Base-by-base conservation (phyloP, 2,888 invertebrate genomes). In the Trissoscelio sp. region DNA sequence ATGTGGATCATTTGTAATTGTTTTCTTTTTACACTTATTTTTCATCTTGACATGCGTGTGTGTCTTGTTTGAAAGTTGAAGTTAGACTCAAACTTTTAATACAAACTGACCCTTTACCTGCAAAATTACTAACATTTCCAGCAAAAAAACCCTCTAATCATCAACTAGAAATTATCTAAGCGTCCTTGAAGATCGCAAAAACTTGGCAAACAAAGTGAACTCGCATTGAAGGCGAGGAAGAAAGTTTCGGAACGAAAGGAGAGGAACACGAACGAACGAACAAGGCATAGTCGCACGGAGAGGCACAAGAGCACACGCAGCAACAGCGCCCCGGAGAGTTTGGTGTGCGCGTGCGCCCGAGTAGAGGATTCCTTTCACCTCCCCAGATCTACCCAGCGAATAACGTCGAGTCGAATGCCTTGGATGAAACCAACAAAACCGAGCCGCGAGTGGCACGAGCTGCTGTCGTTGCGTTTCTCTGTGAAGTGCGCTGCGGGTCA, bases 301-400 rank as follows among this genome's bases (percentile, higher is more conserved):
- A 34, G 51, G 51, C 37, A 9, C 20, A 20, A 2, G 18, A 12
- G 24, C 53, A 16, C 28, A 20, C 18, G 22, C 44, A n/a, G 55
- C 67, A 53, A 51, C 39, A 7, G n/a, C 42, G 24, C 22, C 16
- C 20, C 34, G 51, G 51, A 16, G 31, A n/a, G n/a, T n/a, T 51
- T 20, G 44, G 44, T 24, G n/a, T 72, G 55, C 55, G 55, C 55
- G 72, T 51, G 70, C 66, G 66, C 79, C 46, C 14, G 44, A 51
- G 44, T 28, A 64, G 81, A 79, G 74, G 81, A 82, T 83, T 83
- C 83, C 83, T 83, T 82, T 83, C 83, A 83, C 83, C 83, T 82
- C 81, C 79, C 74, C 48, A 79, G 77, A 73, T 70, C 73, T 70
- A 74, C 51, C 64, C 73, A 24, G 62, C 39, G 55, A 51, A 66